A percentile compares a stretch with the other conserved stretches of the same genome.
These are phyloP conservation scores for Muscicapa comitata DNA, from an alignment of 2,797 vertebrate species.

Conservation along the genomic window DNA sequence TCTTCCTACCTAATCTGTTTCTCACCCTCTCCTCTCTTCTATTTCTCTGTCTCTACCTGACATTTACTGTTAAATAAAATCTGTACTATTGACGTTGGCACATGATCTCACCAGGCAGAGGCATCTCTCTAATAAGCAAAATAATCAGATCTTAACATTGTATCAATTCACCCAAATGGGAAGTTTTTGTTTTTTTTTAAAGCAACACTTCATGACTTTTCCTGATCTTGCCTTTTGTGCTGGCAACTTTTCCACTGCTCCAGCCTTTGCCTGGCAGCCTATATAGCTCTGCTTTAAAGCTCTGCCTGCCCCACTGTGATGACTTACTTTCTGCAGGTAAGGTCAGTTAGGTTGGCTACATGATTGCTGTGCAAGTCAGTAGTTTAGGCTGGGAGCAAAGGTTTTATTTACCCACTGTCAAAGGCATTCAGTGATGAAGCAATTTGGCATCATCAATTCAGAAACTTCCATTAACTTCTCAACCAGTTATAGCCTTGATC, in stretches of 20 bases:
- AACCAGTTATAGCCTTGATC: not conserved
- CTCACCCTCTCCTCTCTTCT: not conserved
- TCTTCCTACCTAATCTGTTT: not conserved
- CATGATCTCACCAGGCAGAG: not conserved
- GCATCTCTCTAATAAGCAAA: rapidly evolving
- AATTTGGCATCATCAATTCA: not conserved
- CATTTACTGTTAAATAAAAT: not conserved
- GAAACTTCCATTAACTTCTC: not conserved
- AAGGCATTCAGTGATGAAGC: not conserved
- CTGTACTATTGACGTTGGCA: rapidly evolving
- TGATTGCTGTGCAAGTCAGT: not conserved
- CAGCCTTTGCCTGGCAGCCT: not conserved
- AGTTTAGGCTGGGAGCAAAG: not conserved
- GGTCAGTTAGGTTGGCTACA: not conserved
- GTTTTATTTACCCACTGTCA: not conserved
- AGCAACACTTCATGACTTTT: not conserved
- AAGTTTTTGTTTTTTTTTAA: not conserved
- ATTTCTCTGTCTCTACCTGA: not conserved
- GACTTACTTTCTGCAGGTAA: not conserved
- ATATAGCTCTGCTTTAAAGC: not conserved
- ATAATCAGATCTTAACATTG: not conserved
- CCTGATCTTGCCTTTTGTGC: not conserved
- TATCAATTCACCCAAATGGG: not conserved
- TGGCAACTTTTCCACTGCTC: not conserved
- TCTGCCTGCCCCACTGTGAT: not conserved